Conservation (phyloP, 2,113 vertebrate genomes). For the Grammomys surdaster region DNA sequence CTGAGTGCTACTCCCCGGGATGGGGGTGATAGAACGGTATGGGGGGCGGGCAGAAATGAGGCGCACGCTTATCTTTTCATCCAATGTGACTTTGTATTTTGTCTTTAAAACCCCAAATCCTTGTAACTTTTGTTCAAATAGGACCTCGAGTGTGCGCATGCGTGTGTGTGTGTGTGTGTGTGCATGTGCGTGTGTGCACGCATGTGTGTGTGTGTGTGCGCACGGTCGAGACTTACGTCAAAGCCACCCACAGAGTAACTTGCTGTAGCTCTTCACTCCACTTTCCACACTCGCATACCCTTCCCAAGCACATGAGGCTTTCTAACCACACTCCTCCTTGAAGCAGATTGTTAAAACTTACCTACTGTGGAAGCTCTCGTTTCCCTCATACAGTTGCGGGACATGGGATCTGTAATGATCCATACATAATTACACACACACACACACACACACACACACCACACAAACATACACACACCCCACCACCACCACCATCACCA, state of each 20-base stretch:
- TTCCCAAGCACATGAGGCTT: neutral
- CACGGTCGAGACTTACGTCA: neutral
- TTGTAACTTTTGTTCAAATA: neutral
- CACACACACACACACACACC: neutral
- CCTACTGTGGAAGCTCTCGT: neutral
- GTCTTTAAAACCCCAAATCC: slow-evolving; percentile 25
- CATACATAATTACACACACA: neutral
- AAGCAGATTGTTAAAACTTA: neutral
- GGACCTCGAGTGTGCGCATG: accelerated
- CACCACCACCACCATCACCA: neutral
- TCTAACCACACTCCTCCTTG: neutral
- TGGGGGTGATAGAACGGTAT: neutral
- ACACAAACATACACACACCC: neutral
- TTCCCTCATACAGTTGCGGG: neutral
- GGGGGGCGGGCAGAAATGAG: neutral
- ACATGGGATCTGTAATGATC: neutral
- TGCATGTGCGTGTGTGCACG: neutral
- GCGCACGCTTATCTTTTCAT: neutral
- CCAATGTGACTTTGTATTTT: slow-evolving; percentile 8
- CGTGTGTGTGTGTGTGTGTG: neutral
- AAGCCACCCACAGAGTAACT: neutral
- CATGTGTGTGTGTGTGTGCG: neutral
- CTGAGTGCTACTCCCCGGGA: neutral
- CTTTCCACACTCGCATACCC: neutral
- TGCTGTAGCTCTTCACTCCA: neutral